Conservation (phyloP, 2,888 invertebrate genomes). For the Agonopterix heracliana region DNA sequence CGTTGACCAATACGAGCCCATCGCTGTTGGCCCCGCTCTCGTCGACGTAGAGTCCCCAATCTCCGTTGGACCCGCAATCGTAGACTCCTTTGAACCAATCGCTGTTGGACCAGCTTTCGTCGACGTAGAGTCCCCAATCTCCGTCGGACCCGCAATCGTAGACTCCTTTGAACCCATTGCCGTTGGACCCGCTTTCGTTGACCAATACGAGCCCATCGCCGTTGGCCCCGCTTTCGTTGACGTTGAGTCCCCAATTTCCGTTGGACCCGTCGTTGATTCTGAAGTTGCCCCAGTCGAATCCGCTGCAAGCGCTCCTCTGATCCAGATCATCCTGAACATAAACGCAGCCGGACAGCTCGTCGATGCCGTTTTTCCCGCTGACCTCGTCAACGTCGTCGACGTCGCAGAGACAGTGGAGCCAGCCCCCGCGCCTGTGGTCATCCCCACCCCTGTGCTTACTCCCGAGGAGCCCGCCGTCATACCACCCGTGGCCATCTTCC, state of each 20-base stretch:
- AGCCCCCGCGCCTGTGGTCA: not conserved
- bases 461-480: not conserved
- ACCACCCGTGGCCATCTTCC: not conserved
- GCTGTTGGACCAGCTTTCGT: not conserved
- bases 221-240: slow-evolving; percentile 19
- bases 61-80: not conserved
- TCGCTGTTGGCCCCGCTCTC: slow-evolving; percentile 2
- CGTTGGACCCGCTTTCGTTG: slow-evolving; percentile 16
- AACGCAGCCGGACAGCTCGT: slow-evolving; percentile 4
- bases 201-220: slow-evolving; percentile 8
- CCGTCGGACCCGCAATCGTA: not conserved
- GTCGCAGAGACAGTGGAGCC: not conserved
- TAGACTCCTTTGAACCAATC: not conserved
- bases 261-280: slow-evolving; percentile 1
- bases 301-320: not conserved
- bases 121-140: not conserved
- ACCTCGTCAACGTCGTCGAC: not conserved
- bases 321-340: slow-evolving; percentile 2
- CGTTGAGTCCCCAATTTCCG: not conserved
- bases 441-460: not conserved
- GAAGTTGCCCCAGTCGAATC: not conserved
- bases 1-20: not conserved
- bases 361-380: not conserved
- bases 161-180: not conserved
- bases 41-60: not conserved